These are phyloP conservation scores for Scolopax mira DNA, from an alignment of 2,113 vertebrate species.

Conservation along the genomic window DNA sequence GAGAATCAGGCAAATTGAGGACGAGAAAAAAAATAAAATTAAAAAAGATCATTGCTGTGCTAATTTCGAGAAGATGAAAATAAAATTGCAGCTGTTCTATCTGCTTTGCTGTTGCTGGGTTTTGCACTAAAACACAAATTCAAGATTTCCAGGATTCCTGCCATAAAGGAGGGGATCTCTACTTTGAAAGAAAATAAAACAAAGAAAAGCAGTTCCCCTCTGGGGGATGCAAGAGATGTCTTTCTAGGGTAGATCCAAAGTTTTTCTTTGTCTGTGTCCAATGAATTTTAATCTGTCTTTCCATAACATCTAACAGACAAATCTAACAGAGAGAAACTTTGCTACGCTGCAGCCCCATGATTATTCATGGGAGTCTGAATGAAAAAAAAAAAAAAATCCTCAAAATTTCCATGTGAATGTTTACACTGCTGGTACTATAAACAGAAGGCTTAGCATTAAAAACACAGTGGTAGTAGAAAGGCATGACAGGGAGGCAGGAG, in stretches of 20 bases:
- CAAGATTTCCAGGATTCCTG: background rate
- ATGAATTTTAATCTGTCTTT: constrained; percentile 18
- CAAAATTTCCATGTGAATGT: background rate
- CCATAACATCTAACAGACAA: constrained; percentile 20
- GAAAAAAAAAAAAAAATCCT: background rate
- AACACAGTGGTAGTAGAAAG: background rate
- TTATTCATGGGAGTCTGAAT: constrained; percentile 14
- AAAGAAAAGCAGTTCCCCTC: background rate
- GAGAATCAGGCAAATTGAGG: background rate
- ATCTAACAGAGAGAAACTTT: background rate
- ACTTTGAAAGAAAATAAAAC: background rate
- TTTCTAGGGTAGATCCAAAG: background rate
- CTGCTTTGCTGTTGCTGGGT: background rate
- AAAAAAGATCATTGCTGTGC: background rate
- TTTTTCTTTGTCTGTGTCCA: background rate
- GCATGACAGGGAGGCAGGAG: background rate
- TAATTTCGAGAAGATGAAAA: constrained; percentile 17
- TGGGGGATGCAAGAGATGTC: background rate
- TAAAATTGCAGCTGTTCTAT: background rate
- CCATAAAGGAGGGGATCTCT: background rate
- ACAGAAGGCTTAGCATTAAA: background rate
- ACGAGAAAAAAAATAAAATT: background rate
- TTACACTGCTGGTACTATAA: background rate
- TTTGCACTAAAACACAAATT: background rate
- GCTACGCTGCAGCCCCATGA: background rate